These are phyloP conservation scores for Dryococelus australis DNA, from an alignment of 2,888 invertebrate genomes.

Conservation along the genomic window DNA sequence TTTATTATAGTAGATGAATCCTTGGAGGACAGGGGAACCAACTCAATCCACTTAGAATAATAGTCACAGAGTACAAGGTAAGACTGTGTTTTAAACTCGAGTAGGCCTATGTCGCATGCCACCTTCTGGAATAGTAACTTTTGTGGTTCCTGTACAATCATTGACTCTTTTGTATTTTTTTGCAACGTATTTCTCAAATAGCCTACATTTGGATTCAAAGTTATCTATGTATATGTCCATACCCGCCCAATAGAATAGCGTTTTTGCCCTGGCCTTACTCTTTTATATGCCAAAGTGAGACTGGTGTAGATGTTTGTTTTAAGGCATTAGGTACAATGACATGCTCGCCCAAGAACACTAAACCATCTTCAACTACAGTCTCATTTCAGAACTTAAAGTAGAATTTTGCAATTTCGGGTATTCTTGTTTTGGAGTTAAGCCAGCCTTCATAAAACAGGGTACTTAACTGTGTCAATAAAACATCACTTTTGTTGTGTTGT, in stretches of 20 bases:
- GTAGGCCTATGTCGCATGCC: neutral
- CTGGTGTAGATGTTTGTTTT: no score
- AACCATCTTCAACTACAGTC: no score
- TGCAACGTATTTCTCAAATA: neutral
- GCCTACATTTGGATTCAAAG: neutral
- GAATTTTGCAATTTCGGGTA: neutral
- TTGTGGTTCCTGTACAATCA: neutral
- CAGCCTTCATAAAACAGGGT: neutral
- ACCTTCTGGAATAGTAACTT: neutral
- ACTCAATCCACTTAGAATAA: neutral
- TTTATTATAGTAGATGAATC: neutral
- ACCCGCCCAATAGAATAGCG: neutral
- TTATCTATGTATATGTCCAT: neutral
- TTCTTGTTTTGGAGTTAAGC: neutral
- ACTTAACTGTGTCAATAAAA: neutral
- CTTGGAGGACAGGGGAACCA: neutral
- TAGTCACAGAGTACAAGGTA: neutral
- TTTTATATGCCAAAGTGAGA: no score
- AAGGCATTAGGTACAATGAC: no score
- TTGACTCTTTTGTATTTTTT: neutral
- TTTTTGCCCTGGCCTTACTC: no score
- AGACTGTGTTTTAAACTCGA: neutral
- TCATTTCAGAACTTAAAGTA: neutral
- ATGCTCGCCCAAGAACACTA: no score
- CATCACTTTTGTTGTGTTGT: neutral